These are phyloP conservation scores for Sebastes alutus DNA, from an alignment of 2,797 vertebrate species.

Conservation along the genomic window DNA sequence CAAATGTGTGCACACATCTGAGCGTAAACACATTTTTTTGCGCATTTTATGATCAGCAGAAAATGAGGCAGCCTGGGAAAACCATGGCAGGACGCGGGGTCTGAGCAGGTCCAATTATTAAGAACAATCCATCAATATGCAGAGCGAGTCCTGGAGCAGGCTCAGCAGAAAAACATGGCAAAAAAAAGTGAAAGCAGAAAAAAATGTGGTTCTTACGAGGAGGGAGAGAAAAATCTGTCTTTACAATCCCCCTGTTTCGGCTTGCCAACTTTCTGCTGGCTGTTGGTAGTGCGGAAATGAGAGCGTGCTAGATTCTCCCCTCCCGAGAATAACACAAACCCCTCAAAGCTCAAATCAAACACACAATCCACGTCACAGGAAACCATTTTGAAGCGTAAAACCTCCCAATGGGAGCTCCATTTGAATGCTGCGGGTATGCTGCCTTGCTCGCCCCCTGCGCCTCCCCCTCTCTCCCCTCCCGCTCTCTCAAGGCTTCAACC, in stretches of 20 bases:
- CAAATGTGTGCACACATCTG: slow-evolving; percentile 22
- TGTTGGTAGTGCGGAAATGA: slow-evolving; percentile 87
- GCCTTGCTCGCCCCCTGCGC: slow-evolving; percentile 74
- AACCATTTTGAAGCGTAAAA: slow-evolving; percentile 89
- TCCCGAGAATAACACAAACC: slow-evolving; percentile 87
- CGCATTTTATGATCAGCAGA: slow-evolving; percentile 57
- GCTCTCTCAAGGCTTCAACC: slow-evolving; percentile 80
- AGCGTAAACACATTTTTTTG: slow-evolving; percentile 30
- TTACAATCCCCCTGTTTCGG: slow-evolving; percentile 81
- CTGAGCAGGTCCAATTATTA: slow-evolving; percentile 75
- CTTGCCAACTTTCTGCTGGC: slow-evolving; percentile 87
- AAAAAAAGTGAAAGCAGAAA: slow-evolving; percentile 71
- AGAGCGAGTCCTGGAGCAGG: slow-evolving; percentile 75
- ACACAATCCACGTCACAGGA: slow-evolving; percentile 89
- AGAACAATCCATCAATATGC: slow-evolving; percentile 82
- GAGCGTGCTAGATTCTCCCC: slow-evolving; percentile 88
- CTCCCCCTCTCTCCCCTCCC: slow-evolving; percentile 66
- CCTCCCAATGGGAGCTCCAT: slow-evolving; percentile 87
- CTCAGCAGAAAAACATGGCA: slow-evolving; percentile 77
- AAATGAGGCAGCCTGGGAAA: slow-evolving; percentile 60
- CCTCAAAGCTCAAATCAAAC: slow-evolving; percentile 89
- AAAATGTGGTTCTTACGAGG: slow-evolving; percentile 79
- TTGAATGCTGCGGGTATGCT: slow-evolving; percentile 85
- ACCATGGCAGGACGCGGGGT: slow-evolving; percentile 49
- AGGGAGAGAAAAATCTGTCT: slow-evolving; percentile 83